phyloP scores from a whole-genome alignment of 1,140 invertebrate genomes.

The Brachystomella parvula region DNA sequence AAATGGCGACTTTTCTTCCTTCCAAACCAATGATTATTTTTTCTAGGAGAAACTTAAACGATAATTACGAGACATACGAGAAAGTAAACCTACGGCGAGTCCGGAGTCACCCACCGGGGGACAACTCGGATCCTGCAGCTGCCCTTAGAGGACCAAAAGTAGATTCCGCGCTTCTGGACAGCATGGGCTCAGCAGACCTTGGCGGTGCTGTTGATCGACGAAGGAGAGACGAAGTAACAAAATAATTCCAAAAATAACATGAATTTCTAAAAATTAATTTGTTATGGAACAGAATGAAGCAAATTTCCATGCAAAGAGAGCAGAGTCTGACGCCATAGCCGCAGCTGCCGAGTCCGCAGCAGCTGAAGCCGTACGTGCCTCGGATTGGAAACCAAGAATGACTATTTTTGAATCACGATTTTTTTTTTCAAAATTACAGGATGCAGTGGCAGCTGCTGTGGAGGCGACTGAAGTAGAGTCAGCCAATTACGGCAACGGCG shows the following conservation, averaged over 20 bases:
- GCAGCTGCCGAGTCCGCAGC: not conserved
- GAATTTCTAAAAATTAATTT: not conserved
- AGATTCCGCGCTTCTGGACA: not conserved
- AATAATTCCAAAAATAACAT: not conserved
- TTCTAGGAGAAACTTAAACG: not conserved
- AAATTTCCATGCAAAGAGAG: not conserved
- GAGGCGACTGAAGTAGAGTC: slow-evolving; percentile 1
- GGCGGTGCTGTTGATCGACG: not conserved
- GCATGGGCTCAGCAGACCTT: not conserved
- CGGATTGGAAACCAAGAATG: not conserved
- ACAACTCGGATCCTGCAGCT: not conserved
- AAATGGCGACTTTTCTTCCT: no score
- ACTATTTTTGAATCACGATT: not conserved
- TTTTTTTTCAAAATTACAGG: not conserved
- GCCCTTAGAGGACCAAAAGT: not conserved
- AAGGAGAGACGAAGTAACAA: not conserved
- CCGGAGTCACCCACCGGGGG: not conserved
- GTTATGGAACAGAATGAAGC: no score
- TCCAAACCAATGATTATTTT: no score
- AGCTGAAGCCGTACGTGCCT: not conserved
- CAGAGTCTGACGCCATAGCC: slow-evolving; percentile 5
- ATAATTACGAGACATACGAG: not conserved
- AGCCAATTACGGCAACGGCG: not conserved
- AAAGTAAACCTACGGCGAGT: not conserved
- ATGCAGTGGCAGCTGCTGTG: slow-evolving; percentile 5